Conservation (phyloP, 2,888 invertebrate species). For the Arge pagana region DNA sequence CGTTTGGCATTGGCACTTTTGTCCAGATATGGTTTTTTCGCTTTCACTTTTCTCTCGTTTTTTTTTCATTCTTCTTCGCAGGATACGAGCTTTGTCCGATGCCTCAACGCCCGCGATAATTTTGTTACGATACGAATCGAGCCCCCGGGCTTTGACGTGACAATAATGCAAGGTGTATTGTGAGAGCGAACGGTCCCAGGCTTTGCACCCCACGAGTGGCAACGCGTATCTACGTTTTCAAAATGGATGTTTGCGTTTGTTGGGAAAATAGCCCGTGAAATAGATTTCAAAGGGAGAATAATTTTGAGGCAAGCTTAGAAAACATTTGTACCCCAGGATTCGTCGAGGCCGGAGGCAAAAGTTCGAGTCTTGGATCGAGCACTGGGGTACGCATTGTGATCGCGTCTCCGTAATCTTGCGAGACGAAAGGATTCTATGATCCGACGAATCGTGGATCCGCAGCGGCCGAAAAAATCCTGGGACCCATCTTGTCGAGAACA, state of each 20-base stretch:
- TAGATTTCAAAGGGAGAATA: no score
- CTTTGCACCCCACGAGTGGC: slow-evolving; percentile 5
- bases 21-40: slow-evolving; percentile 33
- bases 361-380: no score
- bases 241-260: slow-evolving; percentile 42
- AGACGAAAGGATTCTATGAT: no score
- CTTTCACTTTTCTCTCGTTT: slow-evolving; percentile 18
- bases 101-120: slow-evolving; percentile 55
- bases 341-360: no score
- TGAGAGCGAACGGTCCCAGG: slow-evolving; percentile 39
- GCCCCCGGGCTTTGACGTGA: slow-evolving; percentile 45
- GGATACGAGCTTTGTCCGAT: slow-evolving; percentile 42
- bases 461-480: no score
- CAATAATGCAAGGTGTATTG: slow-evolving; percentile 54
- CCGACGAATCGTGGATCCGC: no score
- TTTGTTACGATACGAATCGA: slow-evolving; percentile 51
- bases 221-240: slow-evolving; percentile 17
- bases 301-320: no score
- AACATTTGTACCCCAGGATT: no score
- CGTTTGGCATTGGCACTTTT: slow-evolving; percentile 27
- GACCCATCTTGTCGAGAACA: no score
- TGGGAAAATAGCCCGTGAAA: slow-evolving; percentile 48
- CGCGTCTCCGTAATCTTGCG: no score
- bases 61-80: slow-evolving; percentile 28
- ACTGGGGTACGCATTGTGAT: no score